Evolutionary conservation across 2,797 vertebrate genomes (phyloP).

Genomic region (Peromyscus nudipes): DNA sequence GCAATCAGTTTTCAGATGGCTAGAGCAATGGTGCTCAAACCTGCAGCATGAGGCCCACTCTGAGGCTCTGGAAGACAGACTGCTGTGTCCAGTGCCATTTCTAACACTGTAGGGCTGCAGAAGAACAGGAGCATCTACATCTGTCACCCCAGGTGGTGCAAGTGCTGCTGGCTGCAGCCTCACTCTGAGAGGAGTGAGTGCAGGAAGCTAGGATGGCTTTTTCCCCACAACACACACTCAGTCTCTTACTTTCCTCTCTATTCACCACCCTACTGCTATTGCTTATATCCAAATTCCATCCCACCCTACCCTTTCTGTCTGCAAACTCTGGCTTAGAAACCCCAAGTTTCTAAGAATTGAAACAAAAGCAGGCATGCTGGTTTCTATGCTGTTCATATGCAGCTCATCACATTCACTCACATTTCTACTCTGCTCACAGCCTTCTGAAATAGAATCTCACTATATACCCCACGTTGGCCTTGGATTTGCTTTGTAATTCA

Average conservation of each 20-base stretch:
- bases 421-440: not conserved
- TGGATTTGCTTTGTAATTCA: not conserved
- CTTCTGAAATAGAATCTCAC: not conserved
- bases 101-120: not conserved
- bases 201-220: not conserved
- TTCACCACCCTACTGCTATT: not conserved
- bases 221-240: not conserved
- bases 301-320: not conserved
- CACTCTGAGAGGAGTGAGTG: not conserved
- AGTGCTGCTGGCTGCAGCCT: no score
- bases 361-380: not conserved
- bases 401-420: not conserved
- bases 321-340: not conserved
- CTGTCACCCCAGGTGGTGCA: not conserved
- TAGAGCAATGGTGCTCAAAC: not conserved
- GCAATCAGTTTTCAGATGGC: not conserved
- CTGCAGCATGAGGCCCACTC: not conserved
- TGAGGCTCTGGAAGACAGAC: not conserved
- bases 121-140: not conserved
- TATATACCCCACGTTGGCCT: not conserved
- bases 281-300: not conserved
- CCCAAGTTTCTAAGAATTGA: not conserved
- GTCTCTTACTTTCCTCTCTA: not conserved
- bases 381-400: not conserved
- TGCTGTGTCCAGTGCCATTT: not conserved